These are phyloP conservation scores for Rachycentron canadum DNA, from an alignment of 2,797 vertebrate genomes.

Conservation along the genomic window DNA sequence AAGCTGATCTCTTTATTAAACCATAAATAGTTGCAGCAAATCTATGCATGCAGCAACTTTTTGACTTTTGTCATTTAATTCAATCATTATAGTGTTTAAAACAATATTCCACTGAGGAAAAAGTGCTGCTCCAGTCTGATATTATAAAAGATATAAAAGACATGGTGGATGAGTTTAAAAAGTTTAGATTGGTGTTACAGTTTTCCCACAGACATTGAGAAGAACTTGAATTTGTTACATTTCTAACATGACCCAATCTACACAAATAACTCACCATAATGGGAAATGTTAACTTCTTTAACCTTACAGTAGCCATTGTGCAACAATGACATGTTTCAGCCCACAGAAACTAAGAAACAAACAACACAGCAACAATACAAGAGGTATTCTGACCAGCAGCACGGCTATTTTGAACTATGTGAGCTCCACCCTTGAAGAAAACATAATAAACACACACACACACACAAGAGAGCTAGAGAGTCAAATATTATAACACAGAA, in stretches of 20 bases:
- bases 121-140: background rate
- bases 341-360: background rate
- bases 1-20: constrained; percentile 4
- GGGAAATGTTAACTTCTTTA: background rate
- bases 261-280: background rate
- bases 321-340: background rate
- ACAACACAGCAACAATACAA: background rate
- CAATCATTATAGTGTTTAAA: background rate
- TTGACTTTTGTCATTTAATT: background rate
- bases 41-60: constrained; percentile 2
- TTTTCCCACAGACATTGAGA: background rate
- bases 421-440: background rate
- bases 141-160: background rate
- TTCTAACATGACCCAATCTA: background rate
- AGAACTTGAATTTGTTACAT: background rate
- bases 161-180: background rate
- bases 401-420: background rate
- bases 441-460: background rate
- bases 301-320: background rate
- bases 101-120: background rate
- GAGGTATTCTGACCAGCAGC: background rate
- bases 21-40: background rate
- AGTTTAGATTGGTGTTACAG: background rate
- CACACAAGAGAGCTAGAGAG: background rate
- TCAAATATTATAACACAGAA: background rate